Evolutionary conservation across 2,797 vertebrate genomes (phyloP), one percentile per base, ranked within the genome.

Genomic region (Aulostomus chinensis): DNA sequence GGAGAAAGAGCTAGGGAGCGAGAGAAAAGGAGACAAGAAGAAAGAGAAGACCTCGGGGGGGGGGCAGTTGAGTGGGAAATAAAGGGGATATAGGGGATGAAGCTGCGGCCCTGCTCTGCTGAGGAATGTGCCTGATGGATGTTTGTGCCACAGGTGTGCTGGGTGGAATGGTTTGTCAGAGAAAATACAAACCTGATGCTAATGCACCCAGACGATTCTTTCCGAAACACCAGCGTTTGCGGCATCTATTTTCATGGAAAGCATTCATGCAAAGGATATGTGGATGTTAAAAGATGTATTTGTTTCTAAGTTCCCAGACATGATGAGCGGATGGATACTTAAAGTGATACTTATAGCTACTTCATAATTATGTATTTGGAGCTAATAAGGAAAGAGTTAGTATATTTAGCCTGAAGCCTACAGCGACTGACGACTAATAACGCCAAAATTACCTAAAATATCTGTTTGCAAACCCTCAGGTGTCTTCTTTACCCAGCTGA

Each of bases 1-100:
- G 94, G 92, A 94, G 93, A 94, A 90, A 85, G 84, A 88, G n/a
- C n/a, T n/a, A n/a, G 86, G 78, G 87, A 78, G 87, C 86, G 85
- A 70, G 30, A 43, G 64, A 60, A 66, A 88, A 47, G 65, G 58
- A 65, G 65, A 55, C 73, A 60, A 59, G 69, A 77, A 78, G 60
- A 83, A 76, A 78, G 72, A 70, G 58, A 63, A 53, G 74, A 72
- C 64, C 61, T 56, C 38, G 49, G 50, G 45, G 58, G 70, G 50
- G 48, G 21, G 43, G n/a, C n/a, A n/a, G n/a, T n/a, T n/a, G n/a
- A 32, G 51, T 32, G 31, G 41, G 46, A 21, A 11, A 9, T 13
- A 29, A 7, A 29, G 15, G 24, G 30, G 32, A 25, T 54, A 13
- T 12, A 28, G 54, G 39, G 29, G 74, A 73, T 49, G 66, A 54